phyloP scores from a whole-genome alignment of 2,797 vertebrate genomes.

The Oreochromis grahami region DNA sequence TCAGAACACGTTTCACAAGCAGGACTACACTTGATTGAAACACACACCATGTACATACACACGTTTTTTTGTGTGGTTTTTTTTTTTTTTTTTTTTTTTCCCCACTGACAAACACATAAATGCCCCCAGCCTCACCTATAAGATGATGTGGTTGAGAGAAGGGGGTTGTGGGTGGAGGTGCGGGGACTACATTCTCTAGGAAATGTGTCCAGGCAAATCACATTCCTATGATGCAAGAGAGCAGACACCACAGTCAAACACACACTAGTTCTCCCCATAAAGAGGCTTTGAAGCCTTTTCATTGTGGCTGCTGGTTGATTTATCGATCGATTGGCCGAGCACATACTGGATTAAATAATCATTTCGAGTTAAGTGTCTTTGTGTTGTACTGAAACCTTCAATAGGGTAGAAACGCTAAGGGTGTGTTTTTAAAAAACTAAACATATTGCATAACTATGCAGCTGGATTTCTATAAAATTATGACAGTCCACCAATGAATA shows the following conservation, averaged over 20 bases:
- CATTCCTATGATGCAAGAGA: conserved; percentile 31
- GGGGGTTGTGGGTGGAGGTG: not conserved
- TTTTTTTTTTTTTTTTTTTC: not conserved
- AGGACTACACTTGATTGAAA: not conserved
- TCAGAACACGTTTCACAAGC: conserved; percentile 33
- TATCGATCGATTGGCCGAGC: not conserved
- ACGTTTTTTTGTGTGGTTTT: not conserved
- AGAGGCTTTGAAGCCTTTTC: not conserved
- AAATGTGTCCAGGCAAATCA: conserved; percentile 54
- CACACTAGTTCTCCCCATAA: not conserved
- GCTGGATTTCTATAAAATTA: not conserved
- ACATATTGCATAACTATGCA: not conserved
- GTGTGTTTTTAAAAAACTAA: not conserved
- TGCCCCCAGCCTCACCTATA: not conserved
- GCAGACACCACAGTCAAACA: not conserved
- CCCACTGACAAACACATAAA: not conserved
- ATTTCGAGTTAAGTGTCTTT: not conserved
- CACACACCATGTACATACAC: not conserved
- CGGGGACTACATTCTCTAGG: not conserved
- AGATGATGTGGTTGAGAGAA: not conserved
- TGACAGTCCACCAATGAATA: not conserved
- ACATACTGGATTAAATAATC: not conserved
- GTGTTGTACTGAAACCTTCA: not conserved
- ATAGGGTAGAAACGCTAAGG: no score
- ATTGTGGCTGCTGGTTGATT: not conserved